Conservation (phyloP, 2,113 vertebrate species). For the Oryzias javanicus region DNA sequence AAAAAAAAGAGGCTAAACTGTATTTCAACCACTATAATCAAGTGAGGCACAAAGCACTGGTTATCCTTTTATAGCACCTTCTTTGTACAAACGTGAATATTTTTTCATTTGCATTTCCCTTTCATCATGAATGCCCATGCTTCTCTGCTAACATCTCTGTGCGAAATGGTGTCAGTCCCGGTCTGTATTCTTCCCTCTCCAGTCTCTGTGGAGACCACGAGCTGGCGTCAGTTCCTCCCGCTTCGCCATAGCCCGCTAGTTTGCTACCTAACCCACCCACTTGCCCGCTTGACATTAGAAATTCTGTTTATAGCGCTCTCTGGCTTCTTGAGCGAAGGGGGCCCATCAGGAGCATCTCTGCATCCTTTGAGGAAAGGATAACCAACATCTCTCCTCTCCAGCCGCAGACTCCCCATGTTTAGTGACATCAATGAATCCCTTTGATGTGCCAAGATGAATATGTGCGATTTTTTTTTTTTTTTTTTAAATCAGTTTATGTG, state of each 20-base stretch:
- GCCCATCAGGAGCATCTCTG: slow-evolving; percentile 77
- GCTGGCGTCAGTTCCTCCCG: slow-evolving; percentile 70
- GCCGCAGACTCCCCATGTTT: slow-evolving; percentile 71
- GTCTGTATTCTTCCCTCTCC: slow-evolving; percentile 64
- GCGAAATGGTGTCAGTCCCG: slow-evolving; percentile 77
- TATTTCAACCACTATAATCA: slow-evolving; percentile 4
- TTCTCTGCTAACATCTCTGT: slow-evolving; percentile 45
- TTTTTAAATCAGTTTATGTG: slow-evolving; percentile 75
- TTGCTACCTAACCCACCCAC: slow-evolving; percentile 70
- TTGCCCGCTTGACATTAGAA: slow-evolving; percentile 75
- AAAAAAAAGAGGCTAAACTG: slow-evolving; percentile 16
- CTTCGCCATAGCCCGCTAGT: slow-evolving; percentile 67
- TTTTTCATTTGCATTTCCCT: slow-evolving; percentile 27
- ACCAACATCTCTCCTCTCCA: slow-evolving; percentile 70
- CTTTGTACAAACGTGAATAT: slow-evolving; percentile 8
- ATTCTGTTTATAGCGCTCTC: slow-evolving; percentile 82
- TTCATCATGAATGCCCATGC: slow-evolving; percentile 26
- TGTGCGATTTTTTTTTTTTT: slow-evolving; percentile 67
- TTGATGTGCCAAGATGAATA: slow-evolving; percentile 78
- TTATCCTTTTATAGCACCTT: slow-evolving; percentile 1
- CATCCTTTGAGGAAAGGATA: slow-evolving; percentile 78
- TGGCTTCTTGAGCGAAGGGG: slow-evolving; percentile 71
- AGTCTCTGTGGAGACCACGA: slow-evolving; percentile 74
- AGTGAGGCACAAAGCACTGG: slow-evolving; percentile 13
- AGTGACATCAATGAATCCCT: slow-evolving; percentile 80